Evolutionary conservation across 2,113 vertebrate genomes (phyloP), one percentile per base, ranked within the genome.

Genomic region (Sarotherodon lohbergeri): DNA sequence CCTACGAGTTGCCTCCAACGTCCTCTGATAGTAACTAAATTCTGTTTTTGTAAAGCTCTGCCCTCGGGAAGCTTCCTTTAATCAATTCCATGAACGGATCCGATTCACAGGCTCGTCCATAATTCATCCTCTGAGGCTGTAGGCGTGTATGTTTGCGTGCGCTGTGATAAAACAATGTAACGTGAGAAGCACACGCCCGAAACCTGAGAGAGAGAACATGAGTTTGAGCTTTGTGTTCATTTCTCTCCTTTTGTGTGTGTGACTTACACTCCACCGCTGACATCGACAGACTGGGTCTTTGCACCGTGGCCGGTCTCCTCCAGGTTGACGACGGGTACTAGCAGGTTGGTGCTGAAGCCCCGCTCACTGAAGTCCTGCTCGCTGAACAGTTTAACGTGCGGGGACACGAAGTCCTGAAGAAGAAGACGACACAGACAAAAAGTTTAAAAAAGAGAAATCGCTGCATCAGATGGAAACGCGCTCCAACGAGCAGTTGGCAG

Each of bases 251-350:
- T 6, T 46, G 66, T 27, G 39, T 13, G 4, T 9, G 14, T 56
- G 29, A 98, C 99, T 98, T 97, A 99, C 99, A 98, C 97, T 93
- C 98, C 98, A 90, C 96, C 96, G 22, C 97, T 90, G 10, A 99
- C 97, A 4, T 97, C 92, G 89, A 97, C 94, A 3, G 99, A 99
- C 90, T 98, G 97, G 22, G 97, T 98, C 94, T 97, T 98, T 80
- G 92, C 76, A 3, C 98, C 96, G 3, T 97, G 98, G 81, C 96
- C 96, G 1, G 97, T 96, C n/a, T 96, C 97, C 73, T 97, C 97
- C 95, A 98, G 97, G 95, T 95, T 96, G 71, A 96, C 82, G 85
- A 99, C 95, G 12, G 97, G 98, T 78, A 96, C 97, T 66, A 99
- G 57, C 36, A 99, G 93, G 27, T 98, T 97, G 48, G 97, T 96